These are phyloP conservation scores for Salvelinus fontinalis DNA, from an alignment of 2,113 vertebrate genomes.

Conservation along the genomic window DNA sequence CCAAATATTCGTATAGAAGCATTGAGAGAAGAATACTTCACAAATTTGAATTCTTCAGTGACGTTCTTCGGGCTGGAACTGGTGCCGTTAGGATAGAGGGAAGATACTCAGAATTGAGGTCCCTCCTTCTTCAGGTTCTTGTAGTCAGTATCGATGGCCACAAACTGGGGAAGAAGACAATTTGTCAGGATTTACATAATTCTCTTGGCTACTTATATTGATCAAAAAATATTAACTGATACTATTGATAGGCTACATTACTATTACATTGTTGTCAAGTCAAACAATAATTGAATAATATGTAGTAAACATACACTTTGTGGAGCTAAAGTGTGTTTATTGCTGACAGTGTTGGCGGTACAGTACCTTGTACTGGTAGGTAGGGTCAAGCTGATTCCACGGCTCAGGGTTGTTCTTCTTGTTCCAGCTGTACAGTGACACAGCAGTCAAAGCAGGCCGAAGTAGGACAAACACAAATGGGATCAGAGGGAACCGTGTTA, in stretches of 20 bases:
- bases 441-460: not conserved
- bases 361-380: slow-evolving; percentile 88
- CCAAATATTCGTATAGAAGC: no score
- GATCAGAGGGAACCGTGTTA: not conserved
- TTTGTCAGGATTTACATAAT: not conserved
- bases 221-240: no score
- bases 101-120: slow-evolving; percentile 80
- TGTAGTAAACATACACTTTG: no score
- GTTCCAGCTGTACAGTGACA: slow-evolving; percentile 81
- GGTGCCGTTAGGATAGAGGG: not conserved
- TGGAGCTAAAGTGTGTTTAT: no score
- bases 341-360: not conserved
- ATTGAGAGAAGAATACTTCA: no score
- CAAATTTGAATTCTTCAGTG: no score
- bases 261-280: no score
- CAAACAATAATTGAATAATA: no score
- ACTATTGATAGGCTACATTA: no score
- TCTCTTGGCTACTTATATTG: no score
- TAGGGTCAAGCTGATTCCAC: slow-evolving; percentile 88
- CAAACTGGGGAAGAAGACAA: slow-evolving; percentile 69
- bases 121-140: slow-evolving; percentile 91
- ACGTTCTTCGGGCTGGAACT: not conserved
- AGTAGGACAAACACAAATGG: not conserved
- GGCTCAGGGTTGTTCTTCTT: slow-evolving; percentile 87
- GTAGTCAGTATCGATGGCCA: slow-evolving; percentile 85